Evolutionary conservation across 2,113 vertebrate species (phyloP).

Genomic region (Carassius carassius): DNA sequence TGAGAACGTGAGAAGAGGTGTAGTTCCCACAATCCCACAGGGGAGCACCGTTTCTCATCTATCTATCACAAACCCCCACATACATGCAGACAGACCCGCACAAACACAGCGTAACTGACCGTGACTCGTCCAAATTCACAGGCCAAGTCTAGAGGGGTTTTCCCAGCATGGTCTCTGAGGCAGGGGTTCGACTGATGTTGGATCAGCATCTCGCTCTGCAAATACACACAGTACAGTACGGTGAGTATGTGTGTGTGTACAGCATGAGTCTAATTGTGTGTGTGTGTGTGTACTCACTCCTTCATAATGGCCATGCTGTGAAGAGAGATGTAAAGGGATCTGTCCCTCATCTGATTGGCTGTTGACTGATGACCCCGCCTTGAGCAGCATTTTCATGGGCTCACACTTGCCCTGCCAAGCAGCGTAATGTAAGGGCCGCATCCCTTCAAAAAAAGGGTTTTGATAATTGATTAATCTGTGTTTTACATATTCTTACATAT

Average conservation of each 20-base stretch:
- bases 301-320: constrained; percentile 96
- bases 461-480: neutral
- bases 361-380: constrained; percentile 92
- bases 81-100: constrained; percentile 29
- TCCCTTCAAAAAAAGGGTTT: constrained; percentile 74
- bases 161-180: constrained; percentile 92
- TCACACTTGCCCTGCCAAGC: constrained; percentile 98
- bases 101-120: constrained; percentile 75
- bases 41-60: neutral
- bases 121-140: constrained; percentile 95
- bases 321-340: constrained; percentile 93
- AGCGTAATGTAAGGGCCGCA: constrained; percentile 94
- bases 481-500: neutral
- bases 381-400: constrained; percentile 97
- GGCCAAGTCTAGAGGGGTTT: constrained; percentile 94
- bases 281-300: constrained; percentile 78
- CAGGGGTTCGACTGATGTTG: constrained; percentile 99
- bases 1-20: constrained; percentile 8
- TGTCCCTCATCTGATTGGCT: constrained; percentile 93
- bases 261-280: neutral
- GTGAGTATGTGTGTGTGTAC: neutral
- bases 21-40: neutral
- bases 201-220: constrained; percentile 85
- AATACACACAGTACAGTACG: constrained; percentile 30
- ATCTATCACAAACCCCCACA: constrained; percentile 39